A percentile compares a stretch with the other conserved stretches of the same genome.
Evolutionary conservation across 2,113 vertebrate species (phyloP).

Genomic region (Microcebus ravelobensis): DNA sequence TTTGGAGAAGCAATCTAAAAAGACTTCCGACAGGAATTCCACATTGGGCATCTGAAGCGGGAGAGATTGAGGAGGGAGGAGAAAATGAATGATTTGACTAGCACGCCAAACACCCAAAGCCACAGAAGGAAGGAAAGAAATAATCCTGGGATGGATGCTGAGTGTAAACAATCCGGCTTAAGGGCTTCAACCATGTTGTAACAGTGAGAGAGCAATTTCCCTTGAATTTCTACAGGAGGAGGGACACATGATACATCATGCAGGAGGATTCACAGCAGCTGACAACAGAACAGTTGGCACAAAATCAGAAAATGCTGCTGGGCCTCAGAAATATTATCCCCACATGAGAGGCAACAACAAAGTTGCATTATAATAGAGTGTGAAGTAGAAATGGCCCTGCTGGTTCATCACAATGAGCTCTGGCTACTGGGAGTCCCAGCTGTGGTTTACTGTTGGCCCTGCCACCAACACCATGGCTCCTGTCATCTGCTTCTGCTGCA

Average conservation of each 20-base stretch:
- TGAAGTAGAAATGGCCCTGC: background rate
- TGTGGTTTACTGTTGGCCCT: background rate
- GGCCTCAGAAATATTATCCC: background rate
- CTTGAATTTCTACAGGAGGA: background rate
- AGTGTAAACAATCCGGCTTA: background rate
- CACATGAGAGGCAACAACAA: background rate
- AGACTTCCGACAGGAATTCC: slow-evolving; percentile 56
- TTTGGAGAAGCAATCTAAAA: slow-evolving; percentile 28
- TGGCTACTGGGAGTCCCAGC: background rate
- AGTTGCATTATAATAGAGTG: background rate
- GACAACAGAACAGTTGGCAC: fast-evolving
- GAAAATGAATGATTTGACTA: background rate
- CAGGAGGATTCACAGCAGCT: background rate
- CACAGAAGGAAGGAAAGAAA: background rate
- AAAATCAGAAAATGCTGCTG: background rate
- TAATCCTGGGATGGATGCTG: background rate
- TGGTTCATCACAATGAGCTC: background rate
- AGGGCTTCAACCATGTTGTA: background rate
- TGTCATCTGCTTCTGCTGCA: background rate
- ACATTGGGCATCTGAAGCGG: background rate
- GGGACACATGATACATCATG: background rate
- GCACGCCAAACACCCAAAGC: background rate
- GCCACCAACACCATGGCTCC: background rate
- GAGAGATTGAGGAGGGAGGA: background rate
- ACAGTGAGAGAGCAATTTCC: background rate